Evolutionary conservation across 2,113 vertebrate species (phyloP), one percentile per base, ranked within the genome.

Genomic region (Sander vitreus): DNA sequence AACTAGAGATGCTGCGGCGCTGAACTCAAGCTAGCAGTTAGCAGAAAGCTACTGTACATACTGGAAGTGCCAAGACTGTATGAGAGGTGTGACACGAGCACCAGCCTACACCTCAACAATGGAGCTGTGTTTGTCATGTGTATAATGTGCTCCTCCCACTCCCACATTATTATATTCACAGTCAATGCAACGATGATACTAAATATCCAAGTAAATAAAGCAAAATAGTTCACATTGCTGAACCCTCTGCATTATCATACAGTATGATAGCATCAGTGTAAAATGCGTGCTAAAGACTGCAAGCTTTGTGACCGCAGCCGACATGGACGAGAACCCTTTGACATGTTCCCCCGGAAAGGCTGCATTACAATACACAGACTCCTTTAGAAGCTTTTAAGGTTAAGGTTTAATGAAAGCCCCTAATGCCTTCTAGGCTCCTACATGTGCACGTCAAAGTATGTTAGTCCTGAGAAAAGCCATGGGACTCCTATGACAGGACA

Each of bases 51-150:
- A 27, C 53, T 63, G 57, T 59, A 50, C 55, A 55, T 55, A 25
- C 14, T 36, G 77, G 57, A 69, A 75, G 81, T 78, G 83, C 81
- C 77, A 66, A 63, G 67, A 80, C 82, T 68, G 53, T 55, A 27
- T 58, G 62, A 81, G 73, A 89, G 86, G 91, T 91, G 92, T 59
- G 86, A 90, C 88, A 90, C 67, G 81, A 92, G 75, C 70, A 54
- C 68, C 78, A 18, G 77, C 88, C 87, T 68, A 86, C 90, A 15
- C 79, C 63, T 76, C 54, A 62, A 81, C 76, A 84, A 57, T 71
- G 47, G 81, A 74, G 75, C 54, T 19, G 51, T 82, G 78, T 45
- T 70, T 80, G 43, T 80, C 75, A 55, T 57, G 16, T 68, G 19
- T n/a, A 25, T 66, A 55, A 66, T 48, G 47, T 58, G 60, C 33